Evolutionary conservation across 2,888 invertebrate genomes (phyloP).

Genomic region (Dolichomitus sp.): DNA sequence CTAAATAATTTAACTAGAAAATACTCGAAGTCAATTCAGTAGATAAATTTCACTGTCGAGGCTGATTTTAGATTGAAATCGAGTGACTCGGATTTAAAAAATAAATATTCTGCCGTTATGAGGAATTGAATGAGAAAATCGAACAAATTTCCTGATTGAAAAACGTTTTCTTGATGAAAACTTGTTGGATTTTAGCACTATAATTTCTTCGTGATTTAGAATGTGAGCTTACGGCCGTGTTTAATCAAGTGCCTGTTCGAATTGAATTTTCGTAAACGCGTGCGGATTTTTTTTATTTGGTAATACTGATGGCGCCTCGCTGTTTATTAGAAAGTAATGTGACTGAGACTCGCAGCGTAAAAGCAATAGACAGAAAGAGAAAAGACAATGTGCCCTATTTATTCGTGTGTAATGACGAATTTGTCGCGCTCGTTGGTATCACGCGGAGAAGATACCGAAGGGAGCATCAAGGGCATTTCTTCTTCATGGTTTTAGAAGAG

Average conservation of each 20-base stretch:
- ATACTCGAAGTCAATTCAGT: conserved; percentile 77
- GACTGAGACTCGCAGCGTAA: conserved; percentile 32
- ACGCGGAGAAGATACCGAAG: conserved; percentile 1
- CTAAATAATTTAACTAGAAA: conserved; percentile 42
- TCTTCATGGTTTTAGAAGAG: conserved; percentile 61
- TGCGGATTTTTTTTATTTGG: conserved; percentile 69
- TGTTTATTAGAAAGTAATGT: conserved; percentile 41
- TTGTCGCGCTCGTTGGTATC: conserved; percentile 22
- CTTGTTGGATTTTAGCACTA: conserved; percentile 25
- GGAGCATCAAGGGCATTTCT: conserved; percentile 47
- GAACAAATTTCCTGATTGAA: neutral
- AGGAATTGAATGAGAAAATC: conserved; percentile 13
- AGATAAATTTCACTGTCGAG: conserved; percentile 55
- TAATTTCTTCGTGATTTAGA: conserved; percentile 4
- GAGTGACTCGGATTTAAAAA: conserved; percentile 11
- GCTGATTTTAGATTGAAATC: conserved; percentile 48
- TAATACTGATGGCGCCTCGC: conserved; percentile 76
- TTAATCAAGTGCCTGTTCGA: conserved; percentile 82
- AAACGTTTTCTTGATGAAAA: neutral
- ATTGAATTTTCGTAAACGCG: conserved; percentile 63
- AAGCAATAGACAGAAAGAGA: conserved; percentile 36
- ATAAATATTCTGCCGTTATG: neutral
- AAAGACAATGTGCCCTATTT: conserved; percentile 30
- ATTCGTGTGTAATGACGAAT: conserved; percentile 45
- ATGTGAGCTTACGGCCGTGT: conserved; percentile 67